Percentiles rank a stretch among this genome's conserved stretches.
Evolutionary conservation across 1,140 invertebrate genomes (phyloP).

Genomic region (Liolophura sinensis): DNA sequence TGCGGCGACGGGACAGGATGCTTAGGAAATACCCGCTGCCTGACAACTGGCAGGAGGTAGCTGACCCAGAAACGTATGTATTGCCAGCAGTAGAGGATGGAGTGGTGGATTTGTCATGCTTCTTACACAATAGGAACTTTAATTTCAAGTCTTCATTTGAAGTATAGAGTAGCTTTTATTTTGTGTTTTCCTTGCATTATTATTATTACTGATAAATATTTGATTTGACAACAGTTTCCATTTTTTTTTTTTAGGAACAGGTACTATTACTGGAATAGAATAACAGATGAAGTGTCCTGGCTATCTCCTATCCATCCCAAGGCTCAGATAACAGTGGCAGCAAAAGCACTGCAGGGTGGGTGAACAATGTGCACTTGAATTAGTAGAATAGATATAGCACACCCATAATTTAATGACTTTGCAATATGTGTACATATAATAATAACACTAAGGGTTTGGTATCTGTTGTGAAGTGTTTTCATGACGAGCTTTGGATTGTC

Average conservation of each 20-base stretch:
- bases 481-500: conserved; percentile 25
- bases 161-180: neutral
- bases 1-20: conserved; percentile 60
- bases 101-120: neutral
- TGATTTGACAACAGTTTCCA: neutral
- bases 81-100: neutral
- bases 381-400: too few species aligned
- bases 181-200: neutral
- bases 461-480: conserved; percentile 3
- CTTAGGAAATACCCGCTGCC: conserved; percentile 90
- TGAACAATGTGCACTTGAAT: too few species aligned
- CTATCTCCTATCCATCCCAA: conserved; percentile 89
- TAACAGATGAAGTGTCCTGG: conserved; percentile 93
- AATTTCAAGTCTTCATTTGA: neutral
- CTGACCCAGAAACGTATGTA: conserved; percentile 81
- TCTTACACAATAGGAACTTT: conserved; percentile 1
- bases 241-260: conserved; percentile 67
- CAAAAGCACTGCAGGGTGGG: conserved; percentile 72
- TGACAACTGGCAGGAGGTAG: conserved; percentile 89
- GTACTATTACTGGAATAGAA: conserved; percentile 94
- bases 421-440: neutral
- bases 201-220: neutral
- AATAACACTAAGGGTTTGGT: neutral
- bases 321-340: conserved; percentile 78
- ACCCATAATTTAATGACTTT: conserved; percentile 2